Conservation (phyloP, 2,797 vertebrate genomes). For the Onychomys leucogaster region DNA sequence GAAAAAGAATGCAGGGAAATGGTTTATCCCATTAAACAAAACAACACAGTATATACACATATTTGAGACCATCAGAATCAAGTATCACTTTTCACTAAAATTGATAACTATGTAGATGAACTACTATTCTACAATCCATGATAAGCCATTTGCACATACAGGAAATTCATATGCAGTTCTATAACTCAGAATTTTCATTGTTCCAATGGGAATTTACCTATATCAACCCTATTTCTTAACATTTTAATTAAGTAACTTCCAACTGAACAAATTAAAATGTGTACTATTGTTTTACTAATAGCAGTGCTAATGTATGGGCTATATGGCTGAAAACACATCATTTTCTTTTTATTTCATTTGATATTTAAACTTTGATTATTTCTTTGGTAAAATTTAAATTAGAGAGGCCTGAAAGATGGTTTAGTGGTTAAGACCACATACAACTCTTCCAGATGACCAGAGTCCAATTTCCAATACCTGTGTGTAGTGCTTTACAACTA, state of each 20-base stretch:
- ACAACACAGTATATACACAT: not conserved
- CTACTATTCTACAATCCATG: slow-evolving; percentile 22
- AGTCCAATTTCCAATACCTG: not conserved
- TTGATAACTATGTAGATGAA: slow-evolving; percentile 1
- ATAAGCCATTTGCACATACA: not conserved
- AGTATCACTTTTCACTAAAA: slow-evolving; percentile 22
- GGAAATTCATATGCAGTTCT: not conserved
- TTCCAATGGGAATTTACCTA: slow-evolving; percentile 24
- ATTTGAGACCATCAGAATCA: slow-evolving; percentile 48
- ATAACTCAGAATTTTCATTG: slow-evolving; percentile 49
- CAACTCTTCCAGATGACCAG: not conserved
- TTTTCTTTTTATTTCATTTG: slow-evolving; percentile 19
- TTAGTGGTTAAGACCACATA: not conserved
- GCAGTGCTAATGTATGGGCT: slow-evolving; percentile 19
- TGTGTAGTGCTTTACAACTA: not conserved
- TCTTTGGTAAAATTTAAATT: slow-evolving; percentile 51
- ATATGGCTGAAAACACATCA: not conserved
- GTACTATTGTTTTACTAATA: slow-evolving; percentile 40
- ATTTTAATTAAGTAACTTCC: slow-evolving; percentile 58
- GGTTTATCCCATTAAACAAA: slow-evolving; percentile 11
- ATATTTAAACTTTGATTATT: slow-evolving; percentile 28
- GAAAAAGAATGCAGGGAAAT: not conserved
- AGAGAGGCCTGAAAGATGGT: not conserved
- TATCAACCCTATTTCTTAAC: slow-evolving; percentile 55
- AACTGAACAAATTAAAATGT: slow-evolving; percentile 47